phyloP scores from a whole-genome alignment of 2,797 vertebrate genomes.

The Macropodus opercularis region DNA sequence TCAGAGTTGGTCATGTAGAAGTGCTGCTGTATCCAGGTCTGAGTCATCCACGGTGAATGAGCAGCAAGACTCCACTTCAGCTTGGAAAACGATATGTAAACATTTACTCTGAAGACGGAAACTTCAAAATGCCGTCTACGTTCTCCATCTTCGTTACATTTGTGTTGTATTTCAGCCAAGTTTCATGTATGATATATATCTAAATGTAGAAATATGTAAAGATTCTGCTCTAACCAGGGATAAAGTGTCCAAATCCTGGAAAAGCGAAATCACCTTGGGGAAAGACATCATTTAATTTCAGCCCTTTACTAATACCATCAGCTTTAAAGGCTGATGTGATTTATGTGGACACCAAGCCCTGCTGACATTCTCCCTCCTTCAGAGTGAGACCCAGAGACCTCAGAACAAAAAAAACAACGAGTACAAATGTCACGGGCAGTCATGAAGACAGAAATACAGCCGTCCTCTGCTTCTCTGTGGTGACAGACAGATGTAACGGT shows the following conservation, averaged over 20 bases:
- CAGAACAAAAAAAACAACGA: conserved; percentile 44
- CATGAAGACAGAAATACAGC: conserved; percentile 38
- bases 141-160: not conserved
- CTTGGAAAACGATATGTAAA: conserved; percentile 1
- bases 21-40: conserved; percentile 27
- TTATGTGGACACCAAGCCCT: conserved; percentile 49
- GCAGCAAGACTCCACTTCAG: conserved; percentile 15
- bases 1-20: conserved; percentile 11
- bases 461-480: conserved; percentile 26
- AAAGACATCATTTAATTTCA: conserved; percentile 21
- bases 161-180: not conserved
- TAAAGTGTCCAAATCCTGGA: conserved; percentile 37
- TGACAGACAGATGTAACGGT: conserved; percentile 61
- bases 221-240: not conserved
- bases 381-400: conserved; percentile 40
- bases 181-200: not conserved
- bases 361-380: conserved; percentile 33
- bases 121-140: not conserved
- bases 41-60: conserved; percentile 28
- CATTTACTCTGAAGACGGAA: not conserved
- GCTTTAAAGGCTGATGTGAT: conserved; percentile 48
- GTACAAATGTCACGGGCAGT: conserved; percentile 60
- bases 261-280: conserved; percentile 32
- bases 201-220: conserved; percentile 30
- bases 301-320: conserved; percentile 16